Base-by-base conservation (phyloP, 1,140 invertebrate genomes). In the Colletes gigas region DNA sequence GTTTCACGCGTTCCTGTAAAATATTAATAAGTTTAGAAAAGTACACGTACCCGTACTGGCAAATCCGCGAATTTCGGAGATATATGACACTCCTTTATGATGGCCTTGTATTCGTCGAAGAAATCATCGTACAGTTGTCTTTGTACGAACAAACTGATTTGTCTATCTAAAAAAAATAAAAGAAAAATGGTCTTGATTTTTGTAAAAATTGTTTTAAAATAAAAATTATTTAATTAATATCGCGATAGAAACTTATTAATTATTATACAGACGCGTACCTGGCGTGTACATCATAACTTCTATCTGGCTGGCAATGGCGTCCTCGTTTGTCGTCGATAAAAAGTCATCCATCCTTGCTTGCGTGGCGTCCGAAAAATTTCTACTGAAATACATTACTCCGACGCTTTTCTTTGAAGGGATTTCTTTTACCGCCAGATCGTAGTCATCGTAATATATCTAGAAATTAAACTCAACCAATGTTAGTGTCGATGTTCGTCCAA, bases 301-400 rank as follows among this genome's bases (percentile, higher is more conserved):
- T 10, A 97, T 94, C 78, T 95, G 94, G 60, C 96, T 95, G 14
- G 93, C 91, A 1, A 94, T 83, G 52, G 97, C 90, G 1, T 94
- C 94, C 10, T 93, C 92, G 8, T 94, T 93, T 6, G 79, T 73
- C 9, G 90, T 84, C 0, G 91, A 89, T 76, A 91, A 89, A 1
- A 92, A 89, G 15, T 78, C 54, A 12, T 95, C 93, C 1, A 96
- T 78, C 60, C 96, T 91, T 4, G 92, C 88, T 30, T 94, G 91
- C 0, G 97, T 90, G 8, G 96, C 94, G 39, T 93, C 87, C 0
- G 97, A 96, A 90, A 98, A 98, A 91, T 98, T 98, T 44, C 92
- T 88, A 0, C 94, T 90, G 85, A 98, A 96, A 81, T 96, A 93
- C 41, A 98, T 91, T 0, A 96, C 95, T 1, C 96, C 98, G 89